Base-by-base conservation (phyloP, 2,797 vertebrate species). In the Bovichtus variegatus region DNA sequence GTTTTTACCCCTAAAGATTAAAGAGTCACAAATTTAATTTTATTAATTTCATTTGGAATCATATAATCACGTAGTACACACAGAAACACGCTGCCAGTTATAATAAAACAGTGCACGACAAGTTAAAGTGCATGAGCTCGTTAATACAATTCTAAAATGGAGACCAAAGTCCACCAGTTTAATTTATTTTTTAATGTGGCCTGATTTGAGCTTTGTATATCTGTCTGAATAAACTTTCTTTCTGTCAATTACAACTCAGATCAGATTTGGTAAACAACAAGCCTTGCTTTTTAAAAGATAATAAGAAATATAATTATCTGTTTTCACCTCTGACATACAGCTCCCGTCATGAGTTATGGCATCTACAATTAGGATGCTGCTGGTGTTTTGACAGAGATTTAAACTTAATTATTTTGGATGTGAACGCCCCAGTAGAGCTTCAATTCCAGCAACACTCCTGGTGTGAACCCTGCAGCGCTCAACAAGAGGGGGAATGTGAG, bases 401-500 rank as follows among this genome's bases (percentile, higher is more conserved):
- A 51, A 74, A 76, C 25, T 9, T 59, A 49, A 72, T 83, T 85
- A 73, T 76, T 29, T 49, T 60, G 57, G 40, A 51, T 53, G 50
- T 18, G 15, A 78, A 40, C 34, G 0, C 43, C 46, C 12, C 50
- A 71, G 71, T 18, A 55, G 44, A 72, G 46, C 40, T 68, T 63
- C 19, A 60, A 36, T 59, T 64, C 53, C 71, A 79, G 65, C 65
- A 64, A 50, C 75, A 72, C 31, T 51, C 40, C 40, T 66, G 59
- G 54, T 63, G 68, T 75, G 63, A 80, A 80, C 51, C 74, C 61
- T 54, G 65, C 72, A 74, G 41, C 64, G 55, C 72, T 82, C 34
- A 78, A 81, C 44, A 53, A 89, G 38, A 74, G 57, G 36, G 41
- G 34, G 64, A 57, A 68, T 70, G 43, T 60, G 69, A 76, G 43